Evolutionary conservation across 2,113 vertebrate species (phyloP), one percentile per base, ranked within the genome.

Genomic region (Mesembrinibis cayennensis): DNA sequence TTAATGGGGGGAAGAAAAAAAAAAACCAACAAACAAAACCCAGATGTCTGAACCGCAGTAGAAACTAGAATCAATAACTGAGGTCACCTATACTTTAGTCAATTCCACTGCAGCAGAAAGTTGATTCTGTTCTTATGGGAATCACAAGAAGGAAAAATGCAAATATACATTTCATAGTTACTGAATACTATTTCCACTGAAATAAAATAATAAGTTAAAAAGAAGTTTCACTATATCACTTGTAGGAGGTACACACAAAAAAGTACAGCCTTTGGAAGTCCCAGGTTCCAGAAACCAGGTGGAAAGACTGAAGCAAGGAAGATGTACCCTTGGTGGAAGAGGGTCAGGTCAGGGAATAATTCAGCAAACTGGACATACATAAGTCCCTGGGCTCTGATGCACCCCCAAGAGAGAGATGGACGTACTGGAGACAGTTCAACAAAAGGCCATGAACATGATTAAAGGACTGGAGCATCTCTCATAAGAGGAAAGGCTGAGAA

Each of bases 141-240:
- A 71, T 49, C 47, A 40, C 21, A 72, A 44, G 34, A 9, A 72
- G 40, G 44, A 92, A 72, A 80, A 80, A 58, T 6, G 23, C 13
- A 56, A 58, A 52, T 13, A n/a, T 14, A 32, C 0, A 4, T 55
- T 38, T 44, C 0, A 0, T 26, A n/a, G 34, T 66, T 63, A 63
- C 1, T 76, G 38, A n/a, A 72, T 8, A 44, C 17, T 55, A 36
- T 22, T 83, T 58, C 56, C 38, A 53, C n/a, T 30, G 58, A 94
- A 91, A 78, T n/a, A 67, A 83, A 95, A 45, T 8, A 63, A 2
- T 6, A 45, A 44, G n/a, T 58, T 67, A 49, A 32, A 66, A 82
- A 32, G 25, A n/a, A 89, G 22, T 32, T 79, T 38, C 47, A 49
- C n/a, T 45, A 0, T 15, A 45, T 30, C 56, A 55, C 25, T 72